A percentile compares a stretch with the other conserved stretches of the same genome.
These are phyloP conservation scores for Drosophila austrosaltans DNA, from an alignment of 2,888 invertebrate species.

Conservation along the genomic window DNA sequence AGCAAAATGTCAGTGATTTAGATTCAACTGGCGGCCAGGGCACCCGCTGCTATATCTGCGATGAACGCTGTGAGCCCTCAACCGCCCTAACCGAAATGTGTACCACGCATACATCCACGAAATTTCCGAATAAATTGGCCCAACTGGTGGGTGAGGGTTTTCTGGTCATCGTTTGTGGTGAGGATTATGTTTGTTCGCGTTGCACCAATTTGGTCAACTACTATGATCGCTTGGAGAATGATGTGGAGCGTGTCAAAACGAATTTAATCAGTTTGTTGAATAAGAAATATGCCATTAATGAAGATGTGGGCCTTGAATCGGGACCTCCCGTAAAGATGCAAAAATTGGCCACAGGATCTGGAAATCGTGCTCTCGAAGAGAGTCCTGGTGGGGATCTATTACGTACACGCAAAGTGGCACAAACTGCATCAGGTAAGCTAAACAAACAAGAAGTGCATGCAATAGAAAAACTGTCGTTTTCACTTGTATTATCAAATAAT, in stretches of 20 bases:
- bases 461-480: too few relatives aligned
- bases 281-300: conserved; percentile 83
- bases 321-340: conserved; percentile 83
- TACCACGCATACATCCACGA: conserved; percentile 83
- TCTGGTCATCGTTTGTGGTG: conserved; percentile 84
- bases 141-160: conserved; percentile 84
- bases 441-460: conserved; percentile 16
- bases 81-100: conserved; percentile 81
- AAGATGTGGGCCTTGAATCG: conserved; percentile 70
- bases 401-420: conserved; percentile 70
- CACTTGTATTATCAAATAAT: too few relatives aligned
- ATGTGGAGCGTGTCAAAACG: conserved; percentile 83
- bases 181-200: conserved; percentile 84
- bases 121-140: conserved; percentile 84
- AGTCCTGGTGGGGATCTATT: conserved; percentile 53
- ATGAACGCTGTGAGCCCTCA: conserved; percentile 81
- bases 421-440: conserved; percentile 73
- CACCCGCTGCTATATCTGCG: conserved; percentile 83
- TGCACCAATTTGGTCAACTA: conserved; percentile 84
- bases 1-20: conserved; percentile 55
- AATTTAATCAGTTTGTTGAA: conserved; percentile 82
- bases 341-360: conserved; percentile 79
- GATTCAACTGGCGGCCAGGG: conserved; percentile 52
- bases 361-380: conserved; percentile 68
- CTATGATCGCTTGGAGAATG: conserved; percentile 84